These are phyloP conservation scores for Diloba caeruleocephala DNA, from an alignment of 2,888 invertebrate genomes.

Conservation along the genomic window DNA sequence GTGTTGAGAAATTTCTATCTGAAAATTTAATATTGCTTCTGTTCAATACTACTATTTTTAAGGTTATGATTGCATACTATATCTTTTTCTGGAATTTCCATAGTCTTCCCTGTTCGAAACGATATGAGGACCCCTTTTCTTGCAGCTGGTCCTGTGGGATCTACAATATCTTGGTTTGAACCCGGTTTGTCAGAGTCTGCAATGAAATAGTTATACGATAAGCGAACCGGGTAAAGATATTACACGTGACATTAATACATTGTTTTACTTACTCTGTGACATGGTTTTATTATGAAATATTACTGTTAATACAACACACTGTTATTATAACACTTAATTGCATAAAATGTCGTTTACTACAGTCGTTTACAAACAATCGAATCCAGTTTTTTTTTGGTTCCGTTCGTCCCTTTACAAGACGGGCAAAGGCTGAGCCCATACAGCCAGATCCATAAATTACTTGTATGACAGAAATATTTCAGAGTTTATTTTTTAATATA, in stretches of 20 bases:
- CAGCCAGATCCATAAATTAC: too few relatives aligned
- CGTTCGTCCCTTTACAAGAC: too few relatives aligned
- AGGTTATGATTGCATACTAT: conserved; percentile 90
- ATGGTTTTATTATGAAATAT: conserved; percentile 44
- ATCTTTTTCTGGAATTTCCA: conserved; percentile 96
- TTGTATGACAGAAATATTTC: too few relatives aligned
- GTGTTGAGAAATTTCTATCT: background rate
- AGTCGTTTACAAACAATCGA: too few relatives aligned
- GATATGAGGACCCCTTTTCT: conserved; percentile 95
- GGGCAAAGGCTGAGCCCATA: too few relatives aligned
- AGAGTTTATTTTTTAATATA: too few relatives aligned
- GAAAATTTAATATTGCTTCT: background rate
- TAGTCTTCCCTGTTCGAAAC: conserved; percentile 94
- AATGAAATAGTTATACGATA: conserved; percentile 44
- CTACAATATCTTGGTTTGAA: conserved; percentile 84
- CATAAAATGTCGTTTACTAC: too few relatives aligned
- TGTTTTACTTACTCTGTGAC: conserved; percentile 82
- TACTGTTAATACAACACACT: too few relatives aligned
- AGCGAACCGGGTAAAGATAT: too few relatives aligned
- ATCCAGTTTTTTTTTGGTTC: too few relatives aligned
- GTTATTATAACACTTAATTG: too few relatives aligned
- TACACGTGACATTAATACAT: too few relatives aligned
- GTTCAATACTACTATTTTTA: conserved; percentile 7
- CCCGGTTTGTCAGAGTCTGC: conserved; percentile 82
- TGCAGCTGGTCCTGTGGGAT: conserved; percentile 94